Percentiles rank a stretch among this genome's conserved stretches.
phyloP scores from a whole-genome alignment of 2,797 vertebrate species.

The Oreochromis grahami region DNA sequence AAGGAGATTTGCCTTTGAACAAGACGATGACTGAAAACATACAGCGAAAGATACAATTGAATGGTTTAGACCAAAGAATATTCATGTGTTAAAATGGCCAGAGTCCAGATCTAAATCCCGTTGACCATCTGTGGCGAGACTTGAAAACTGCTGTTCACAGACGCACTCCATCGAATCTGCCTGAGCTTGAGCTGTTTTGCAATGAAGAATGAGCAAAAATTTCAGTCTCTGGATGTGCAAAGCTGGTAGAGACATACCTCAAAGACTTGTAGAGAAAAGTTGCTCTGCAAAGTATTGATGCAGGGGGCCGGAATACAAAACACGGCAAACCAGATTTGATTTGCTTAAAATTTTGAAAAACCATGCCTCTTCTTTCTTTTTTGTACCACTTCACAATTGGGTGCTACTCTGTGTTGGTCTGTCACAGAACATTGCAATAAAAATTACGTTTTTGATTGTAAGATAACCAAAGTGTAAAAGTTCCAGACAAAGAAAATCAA shows the following conservation, averaged over 20 bases:
- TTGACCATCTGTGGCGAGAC: background rate
- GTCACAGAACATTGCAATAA: background rate
- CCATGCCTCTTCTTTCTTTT: background rate
- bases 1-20: accelerated
- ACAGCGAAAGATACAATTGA: background rate
- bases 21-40: background rate
- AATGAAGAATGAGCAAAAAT: accelerated
- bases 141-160: background rate
- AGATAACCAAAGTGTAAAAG: background rate
- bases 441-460: background rate
- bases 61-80: background rate
- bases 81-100: background rate
- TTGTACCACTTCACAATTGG: background rate
- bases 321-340: background rate
- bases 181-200: background rate
- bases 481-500: background rate
- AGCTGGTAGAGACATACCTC: background rate
- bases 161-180: accelerated
- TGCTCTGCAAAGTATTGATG: accelerated
- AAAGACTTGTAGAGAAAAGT: accelerated
- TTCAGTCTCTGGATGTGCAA: background rate
- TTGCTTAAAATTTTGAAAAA: background rate
- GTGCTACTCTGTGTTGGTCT: background rate
- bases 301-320: accelerated
- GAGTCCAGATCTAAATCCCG: accelerated